Evolutionary conservation across 2,888 invertebrate species (phyloP).

Genomic region (Adelognathus sp.): DNA sequence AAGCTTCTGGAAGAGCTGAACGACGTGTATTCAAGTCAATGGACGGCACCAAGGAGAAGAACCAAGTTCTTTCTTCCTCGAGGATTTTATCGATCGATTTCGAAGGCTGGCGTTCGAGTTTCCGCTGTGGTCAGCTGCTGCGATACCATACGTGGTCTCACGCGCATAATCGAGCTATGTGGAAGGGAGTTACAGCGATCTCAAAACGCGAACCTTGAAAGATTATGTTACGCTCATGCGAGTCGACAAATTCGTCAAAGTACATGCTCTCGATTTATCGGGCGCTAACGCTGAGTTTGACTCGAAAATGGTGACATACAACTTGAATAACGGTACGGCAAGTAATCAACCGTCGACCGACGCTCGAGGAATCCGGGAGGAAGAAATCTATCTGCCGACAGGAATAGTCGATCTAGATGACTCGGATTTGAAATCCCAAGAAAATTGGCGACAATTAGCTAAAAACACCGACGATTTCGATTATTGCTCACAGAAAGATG

Average conservation of each 20-base stretch:
- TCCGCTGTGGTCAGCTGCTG: conserved; percentile 4
- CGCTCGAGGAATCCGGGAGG: not conserved
- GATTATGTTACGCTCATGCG: not conserved
- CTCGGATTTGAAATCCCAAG: not conserved
- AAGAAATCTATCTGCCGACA: not conserved
- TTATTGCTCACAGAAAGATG: too few species aligned
- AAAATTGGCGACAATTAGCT: not conserved
- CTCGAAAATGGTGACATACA: not conserved
- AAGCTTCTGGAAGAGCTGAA: not conserved
- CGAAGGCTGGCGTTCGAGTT: not conserved
- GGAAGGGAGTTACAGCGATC: conserved; percentile 18
- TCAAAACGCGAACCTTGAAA: not conserved
- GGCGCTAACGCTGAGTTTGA: not conserved
- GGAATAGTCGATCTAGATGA: not conserved
- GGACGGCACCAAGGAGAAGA: not conserved
- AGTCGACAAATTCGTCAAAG: conserved; percentile 11
- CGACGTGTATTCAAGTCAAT: not conserved
- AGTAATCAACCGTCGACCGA: not conserved
- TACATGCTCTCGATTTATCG: not conserved
- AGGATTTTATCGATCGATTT: not conserved
- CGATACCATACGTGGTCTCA: not conserved
- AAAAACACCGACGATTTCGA: too few species aligned
- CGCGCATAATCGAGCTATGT: conserved; percentile 2
- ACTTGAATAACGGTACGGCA: not conserved
- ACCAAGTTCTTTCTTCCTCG: not conserved